Base-by-base conservation (phyloP, 2,797 vertebrate species). In the Ptychobarbus kaznakovi region DNA sequence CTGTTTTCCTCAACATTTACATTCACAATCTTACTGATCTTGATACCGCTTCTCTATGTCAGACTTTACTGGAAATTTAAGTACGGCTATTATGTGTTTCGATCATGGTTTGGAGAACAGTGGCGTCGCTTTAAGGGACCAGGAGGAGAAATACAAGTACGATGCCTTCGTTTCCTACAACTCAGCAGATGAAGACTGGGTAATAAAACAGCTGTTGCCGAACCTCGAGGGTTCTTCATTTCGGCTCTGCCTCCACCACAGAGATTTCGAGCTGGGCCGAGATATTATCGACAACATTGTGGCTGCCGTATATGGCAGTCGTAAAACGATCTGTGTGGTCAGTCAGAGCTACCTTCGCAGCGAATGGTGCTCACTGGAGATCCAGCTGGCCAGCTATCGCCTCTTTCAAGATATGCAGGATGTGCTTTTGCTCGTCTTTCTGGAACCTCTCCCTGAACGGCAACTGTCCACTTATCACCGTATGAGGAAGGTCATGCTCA, bases 101-200 rank as follows among this genome's bases (percentile, higher is more conserved):
- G 92, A 0, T 93, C 95, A 20, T 97, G 96, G 96, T 95, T 96
- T 81, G 87, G 94, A 1, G 93, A 96, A 74, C 94, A 93, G 68
- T 96, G 96, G 96, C 93, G 92, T 53, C 93, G 90, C 77, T 80
- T 80, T 94, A 35, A 91, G 93, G 53, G 95, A 95, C 0, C 86
- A 96, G 53, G 94, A 95, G 53, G 94, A 96, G 85, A 91, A 93
- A 5, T 97, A 94, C 89, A 90, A 91, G 79, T 97, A 96, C 13
- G 96, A 97, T 44, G 96, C 96, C 0, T 98, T 97, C 77, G 93
- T 98, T 90, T 98, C 96, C 85, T 97, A 97, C 87, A 97, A 96
- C 80, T 96, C 94, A 2, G 93, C 91, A 10, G 96, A 97, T 90
- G 96, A 97, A 87, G 83, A 92, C 0, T 97, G 96, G 96, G 94